Percentiles rank a stretch among this genome's conserved stretches.
phyloP scores from a whole-genome alignment of 2,113 vertebrate genomes.

The Isichthys henryi region DNA sequence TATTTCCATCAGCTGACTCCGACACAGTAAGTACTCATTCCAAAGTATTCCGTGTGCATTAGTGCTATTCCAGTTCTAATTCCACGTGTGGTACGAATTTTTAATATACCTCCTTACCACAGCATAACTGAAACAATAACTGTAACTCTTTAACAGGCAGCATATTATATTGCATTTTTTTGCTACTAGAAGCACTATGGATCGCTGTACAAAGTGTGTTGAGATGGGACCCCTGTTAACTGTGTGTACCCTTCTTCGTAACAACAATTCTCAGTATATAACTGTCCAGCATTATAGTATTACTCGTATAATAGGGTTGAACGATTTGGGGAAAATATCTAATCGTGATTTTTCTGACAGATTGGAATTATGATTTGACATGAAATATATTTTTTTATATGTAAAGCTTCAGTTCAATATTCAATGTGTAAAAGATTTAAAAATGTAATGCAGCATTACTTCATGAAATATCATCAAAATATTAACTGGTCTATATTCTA shows the following conservation, averaged over 20 bases:
- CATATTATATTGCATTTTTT: neutral
- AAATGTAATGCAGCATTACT: too few species aligned
- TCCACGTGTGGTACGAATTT: neutral
- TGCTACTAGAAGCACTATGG: neutral
- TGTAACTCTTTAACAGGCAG: neutral
- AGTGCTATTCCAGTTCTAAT: neutral
- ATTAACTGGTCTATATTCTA: too few species aligned
- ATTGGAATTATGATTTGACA: too few species aligned
- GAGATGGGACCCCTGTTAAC: neutral
- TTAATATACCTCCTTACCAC: neutral
- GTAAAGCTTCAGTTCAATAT: too few species aligned
- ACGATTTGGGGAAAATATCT: too few species aligned
- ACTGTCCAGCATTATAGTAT: neutral
- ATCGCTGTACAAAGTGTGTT: neutral
- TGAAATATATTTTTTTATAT: too few species aligned
- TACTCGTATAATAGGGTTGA: neutral
- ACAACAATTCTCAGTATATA: neutral
- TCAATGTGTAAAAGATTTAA: too few species aligned
- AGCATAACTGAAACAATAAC: neutral
- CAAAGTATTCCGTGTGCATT: neutral
- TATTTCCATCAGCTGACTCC: slow-evolving; percentile 42
- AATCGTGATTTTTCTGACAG: too few species aligned
- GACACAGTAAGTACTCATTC: slow-evolving; percentile 59
- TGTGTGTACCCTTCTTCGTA: neutral
- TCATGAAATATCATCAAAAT: too few species aligned